Percentiles rank a stretch among this genome's conserved stretches.
Conservation (phyloP, 2,113 vertebrate genomes). For the Oostethus manadensis region DNA sequence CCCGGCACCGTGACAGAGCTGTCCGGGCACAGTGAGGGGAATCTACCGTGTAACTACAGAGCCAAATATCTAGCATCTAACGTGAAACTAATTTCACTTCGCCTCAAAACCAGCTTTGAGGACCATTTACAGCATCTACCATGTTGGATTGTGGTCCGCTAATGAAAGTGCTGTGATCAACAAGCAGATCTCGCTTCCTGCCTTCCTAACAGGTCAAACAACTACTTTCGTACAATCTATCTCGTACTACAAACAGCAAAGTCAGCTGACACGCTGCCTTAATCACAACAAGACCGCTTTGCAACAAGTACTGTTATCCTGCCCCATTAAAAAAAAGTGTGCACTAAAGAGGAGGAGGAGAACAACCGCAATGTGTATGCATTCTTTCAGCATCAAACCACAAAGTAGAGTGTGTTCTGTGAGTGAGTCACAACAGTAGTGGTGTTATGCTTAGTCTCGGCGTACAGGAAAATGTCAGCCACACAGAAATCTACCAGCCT, state of each 20-base stretch:
- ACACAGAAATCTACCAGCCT: slow-evolving; percentile 57
- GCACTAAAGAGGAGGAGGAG: slow-evolving; percentile 35
- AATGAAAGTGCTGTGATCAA: neutral
- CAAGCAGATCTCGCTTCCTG: neutral
- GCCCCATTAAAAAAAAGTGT: slow-evolving; percentile 16
- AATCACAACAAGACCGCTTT: slow-evolving; percentile 5
- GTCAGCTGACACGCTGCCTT: neutral
- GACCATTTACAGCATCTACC: too few relatives aligned
- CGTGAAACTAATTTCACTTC: too few relatives aligned
- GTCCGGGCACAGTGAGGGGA: too few relatives aligned
- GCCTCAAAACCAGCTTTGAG: too few relatives aligned
- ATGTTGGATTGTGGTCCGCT: too few relatives aligned
- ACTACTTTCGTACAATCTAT: slow-evolving; percentile 6
- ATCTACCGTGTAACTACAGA: too few relatives aligned
- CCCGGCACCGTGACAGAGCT: too few relatives aligned
- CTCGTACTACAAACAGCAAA: slow-evolving; percentile 4
- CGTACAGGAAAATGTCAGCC: slow-evolving; percentile 66
- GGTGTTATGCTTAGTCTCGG: slow-evolving; percentile 68
- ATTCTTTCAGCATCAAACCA: slow-evolving; percentile 68
- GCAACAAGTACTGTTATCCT: neutral
- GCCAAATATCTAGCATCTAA: too few relatives aligned
- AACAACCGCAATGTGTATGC: slow-evolving; percentile 51
- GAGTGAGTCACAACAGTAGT: slow-evolving; percentile 66
- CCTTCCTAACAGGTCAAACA: neutral
- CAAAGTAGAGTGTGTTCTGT: slow-evolving; percentile 68